Base-by-base conservation (phyloP, 2,888 invertebrate genomes). In the Plagodis pulveraria region DNA sequence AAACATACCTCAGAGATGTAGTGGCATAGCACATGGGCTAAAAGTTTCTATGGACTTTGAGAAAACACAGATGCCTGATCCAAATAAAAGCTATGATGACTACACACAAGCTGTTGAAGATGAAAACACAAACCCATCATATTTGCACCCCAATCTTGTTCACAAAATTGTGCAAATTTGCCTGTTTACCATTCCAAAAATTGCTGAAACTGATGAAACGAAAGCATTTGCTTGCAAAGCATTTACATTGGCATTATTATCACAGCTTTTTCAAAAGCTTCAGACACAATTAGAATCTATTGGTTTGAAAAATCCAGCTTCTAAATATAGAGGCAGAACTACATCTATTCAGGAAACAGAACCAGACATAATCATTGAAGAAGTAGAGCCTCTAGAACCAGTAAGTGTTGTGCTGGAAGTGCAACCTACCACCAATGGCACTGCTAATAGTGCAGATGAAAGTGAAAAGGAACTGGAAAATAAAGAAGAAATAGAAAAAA, bases 111-210 rank as follows among this genome's bases (percentile, higher is more conserved):
- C 93, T 57, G 70, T 93, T 43, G 90, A 91, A 69, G 90, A 92
- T 62, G 93, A 94, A 73, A 83, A 80, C 54, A 76, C 86, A 45
- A 90, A 92, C 72, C 94, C 95, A 33, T 91, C 94, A 56, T 93
- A 93, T 71, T 84, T 96, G 56, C 94, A 91, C 68, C 92, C 95
- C 46, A 95, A 96, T 65, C 94, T 96, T 74, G 93, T 98, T 54
- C 97, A 97, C 77, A 98, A 97, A 89, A 95, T 98, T 58, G 94
- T 96, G 8, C 94, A 96, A 52, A 96, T 98, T 74, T 95, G 96
- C 72, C 93, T 98, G 56, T 95, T 97, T 80, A 96, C 97, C 60
- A 94, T 97, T 67, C 94, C 95, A 35, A 96, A 97, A 85, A 89
- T 97, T 57, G 95, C 95, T 80, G 95, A 94, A 76, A 93, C 93